These are phyloP conservation scores for Deroptyus accipitrinus DNA, from an alignment of 2,113 vertebrate species.

Conservation along the genomic window DNA sequence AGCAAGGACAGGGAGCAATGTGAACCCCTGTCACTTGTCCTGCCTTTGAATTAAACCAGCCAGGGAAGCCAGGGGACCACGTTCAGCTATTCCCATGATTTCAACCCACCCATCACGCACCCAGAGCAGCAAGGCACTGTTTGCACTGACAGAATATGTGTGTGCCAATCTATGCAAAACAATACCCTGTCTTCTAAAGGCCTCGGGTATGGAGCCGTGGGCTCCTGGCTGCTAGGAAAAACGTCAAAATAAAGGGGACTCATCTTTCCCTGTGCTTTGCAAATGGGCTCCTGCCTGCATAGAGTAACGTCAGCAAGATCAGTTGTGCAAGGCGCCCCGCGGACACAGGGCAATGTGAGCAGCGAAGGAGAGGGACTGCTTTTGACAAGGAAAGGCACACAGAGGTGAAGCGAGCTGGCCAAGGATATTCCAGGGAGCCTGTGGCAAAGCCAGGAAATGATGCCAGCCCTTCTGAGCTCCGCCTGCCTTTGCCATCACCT, in stretches of 20 bases:
- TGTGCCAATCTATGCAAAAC: background rate
- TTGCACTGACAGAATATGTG: background rate
- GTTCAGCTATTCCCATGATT: background rate
- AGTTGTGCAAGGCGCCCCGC: background rate
- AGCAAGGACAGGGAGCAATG: fast-evolving
- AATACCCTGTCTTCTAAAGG: background rate
- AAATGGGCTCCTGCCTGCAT: background rate
- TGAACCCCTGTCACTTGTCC: background rate
- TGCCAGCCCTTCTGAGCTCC: constrained; percentile 51
- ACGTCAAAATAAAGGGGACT: background rate
- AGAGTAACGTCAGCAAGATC: background rate
- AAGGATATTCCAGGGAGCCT: constrained; percentile 38
- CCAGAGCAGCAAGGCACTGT: background rate
- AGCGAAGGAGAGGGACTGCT: background rate
- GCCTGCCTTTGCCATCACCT: constrained; percentile 59
- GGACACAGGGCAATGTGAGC: background rate
- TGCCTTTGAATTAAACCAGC: background rate
- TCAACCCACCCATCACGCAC: background rate
- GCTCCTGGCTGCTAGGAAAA: background rate
- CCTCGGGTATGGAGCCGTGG: background rate
- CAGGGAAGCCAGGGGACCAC: background rate
- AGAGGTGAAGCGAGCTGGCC: constrained; percentile 23
- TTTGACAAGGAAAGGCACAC: constrained; percentile 6
- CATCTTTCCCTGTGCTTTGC: background rate
- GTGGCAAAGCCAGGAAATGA: constrained; percentile 45